Percentiles rank a stretch among this genome's conserved stretches.
Conservation (phyloP, 2,888 invertebrate genomes). For the Tachina lurida region DNA sequence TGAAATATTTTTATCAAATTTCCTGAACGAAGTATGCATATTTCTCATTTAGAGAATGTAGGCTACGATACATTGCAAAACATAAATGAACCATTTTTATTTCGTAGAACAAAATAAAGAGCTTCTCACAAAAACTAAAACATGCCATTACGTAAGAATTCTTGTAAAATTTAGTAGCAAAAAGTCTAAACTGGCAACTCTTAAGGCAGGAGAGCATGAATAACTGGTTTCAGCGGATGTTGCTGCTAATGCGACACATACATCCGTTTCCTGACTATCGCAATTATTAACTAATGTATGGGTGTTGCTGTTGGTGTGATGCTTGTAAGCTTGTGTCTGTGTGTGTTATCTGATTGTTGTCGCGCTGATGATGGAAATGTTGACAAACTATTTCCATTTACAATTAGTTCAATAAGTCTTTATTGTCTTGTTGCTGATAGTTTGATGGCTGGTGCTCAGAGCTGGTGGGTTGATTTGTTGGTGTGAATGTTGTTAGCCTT, state of each 20-base stretch:
- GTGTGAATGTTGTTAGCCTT: slow-evolving; percentile 11
- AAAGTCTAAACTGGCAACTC: no score
- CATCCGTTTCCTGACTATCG: not conserved
- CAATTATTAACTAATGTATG: slow-evolving; percentile 3
- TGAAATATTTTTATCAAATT: no score
- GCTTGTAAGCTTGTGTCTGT: not conserved
- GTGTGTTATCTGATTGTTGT: slow-evolving; percentile 9
- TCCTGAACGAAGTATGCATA: no score
- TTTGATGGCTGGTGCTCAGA: slow-evolving; percentile 67
- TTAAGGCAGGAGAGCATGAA: not conserved
- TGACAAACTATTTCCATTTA: slow-evolving; percentile 70
- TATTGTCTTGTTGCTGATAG: slow-evolving; percentile 59
- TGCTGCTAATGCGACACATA: slow-evolving; percentile 8
- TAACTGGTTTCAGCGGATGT: not conserved
- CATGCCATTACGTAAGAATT: no score
- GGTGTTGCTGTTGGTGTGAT: not conserved
- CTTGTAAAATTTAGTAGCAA: no score
- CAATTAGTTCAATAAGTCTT: slow-evolving; percentile 68
- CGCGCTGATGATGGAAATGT: slow-evolving; percentile 52
- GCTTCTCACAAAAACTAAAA: no score
- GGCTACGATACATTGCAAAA: no score
- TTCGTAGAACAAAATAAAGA: no score
- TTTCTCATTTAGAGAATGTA: no score
- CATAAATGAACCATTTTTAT: no score
- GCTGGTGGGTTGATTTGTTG: slow-evolving; percentile 44